Evolutionary conservation across 2,113 vertebrate genomes (phyloP), one percentile per base, ranked within the genome.

Genomic region (Gambusia affinis): DNA sequence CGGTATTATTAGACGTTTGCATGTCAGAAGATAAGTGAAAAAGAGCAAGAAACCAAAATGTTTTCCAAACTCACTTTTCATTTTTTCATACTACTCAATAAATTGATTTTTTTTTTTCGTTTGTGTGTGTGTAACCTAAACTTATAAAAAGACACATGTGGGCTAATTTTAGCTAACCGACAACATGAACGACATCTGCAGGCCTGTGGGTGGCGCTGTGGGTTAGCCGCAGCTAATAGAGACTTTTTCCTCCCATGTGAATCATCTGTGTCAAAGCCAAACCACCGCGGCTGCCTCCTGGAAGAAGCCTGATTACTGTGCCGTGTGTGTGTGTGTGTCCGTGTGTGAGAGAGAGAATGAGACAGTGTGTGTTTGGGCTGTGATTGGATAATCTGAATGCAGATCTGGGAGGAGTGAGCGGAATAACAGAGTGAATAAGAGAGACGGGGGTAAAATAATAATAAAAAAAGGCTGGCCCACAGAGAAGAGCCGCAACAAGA

Each of bases 161-260:
- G 42, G 19, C 5, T 51, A 51, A 51, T 51, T 51, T 22, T 51
- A 22, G 47, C 5, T 51, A 33, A 33, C 35, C 10, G 35, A 37
- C 35, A 37, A 37, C 10, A 12, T 37, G 44, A n/a, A 57, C 51
- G 24, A 57, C 51, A 57, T 57, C 51, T 57, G 51, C 72, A 19
- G 44, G 69, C 77, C 88, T 63, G 1, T 35, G 35, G 76, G 83
- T 0, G 87, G 82, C 85, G 88, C 88, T 91, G 91, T 89, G 79
- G 66, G 6, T 0, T 57, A 35, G 0, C 14, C 12, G 5, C 22
- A 39, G 54, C 78, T 10, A 54, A 64, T 76, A 39, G 64, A 74
- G 60, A 67, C 47, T 14, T 35, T 37, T 24, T 17, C 17, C 67
- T 54, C 82, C 64, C 77, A 64, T 64, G 84, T 85, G 82, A 84